Conservation (phyloP, 2,888 invertebrate species). For the Prenolepis imparis region DNA sequence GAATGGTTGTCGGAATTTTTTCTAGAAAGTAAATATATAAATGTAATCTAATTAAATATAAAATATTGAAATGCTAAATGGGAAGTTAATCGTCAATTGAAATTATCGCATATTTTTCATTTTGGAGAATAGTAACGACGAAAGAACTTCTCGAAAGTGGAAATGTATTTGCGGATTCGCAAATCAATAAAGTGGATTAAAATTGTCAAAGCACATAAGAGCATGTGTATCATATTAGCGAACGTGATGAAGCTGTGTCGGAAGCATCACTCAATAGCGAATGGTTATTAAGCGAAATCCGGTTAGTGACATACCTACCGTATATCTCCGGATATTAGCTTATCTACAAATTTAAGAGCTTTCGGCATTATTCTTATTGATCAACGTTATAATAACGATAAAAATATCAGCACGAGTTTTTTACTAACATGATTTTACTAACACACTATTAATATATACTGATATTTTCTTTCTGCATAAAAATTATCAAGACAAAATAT, state of each 20-base stretch:
- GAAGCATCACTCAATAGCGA: conserved; percentile 70
- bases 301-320: conserved; percentile 78
- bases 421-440: neutral
- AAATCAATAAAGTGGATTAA: conserved; percentile 35
- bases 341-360: conserved; percentile 45
- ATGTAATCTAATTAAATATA: neutral
- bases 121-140: neutral
- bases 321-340: conserved; percentile 39
- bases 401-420: neutral
- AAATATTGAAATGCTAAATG: neutral
- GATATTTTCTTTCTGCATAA: neutral
- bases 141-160: neutral
- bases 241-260: conserved; percentile 57
- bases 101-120: conserved; percentile 1
- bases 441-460: neutral
- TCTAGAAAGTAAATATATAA: neutral
- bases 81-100: neutral
- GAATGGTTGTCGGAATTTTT: neutral
- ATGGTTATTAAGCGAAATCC: conserved; percentile 78
- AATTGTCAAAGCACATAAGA: conserved; percentile 38
- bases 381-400: neutral
- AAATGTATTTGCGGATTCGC: conserved; percentile 9
- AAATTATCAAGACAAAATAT: neutral
- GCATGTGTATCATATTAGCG: conserved; percentile 54
- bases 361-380: conserved; percentile 24